Conservation (phyloP, 2,888 invertebrate species). For the Pardosa pseudoannulata region DNA sequence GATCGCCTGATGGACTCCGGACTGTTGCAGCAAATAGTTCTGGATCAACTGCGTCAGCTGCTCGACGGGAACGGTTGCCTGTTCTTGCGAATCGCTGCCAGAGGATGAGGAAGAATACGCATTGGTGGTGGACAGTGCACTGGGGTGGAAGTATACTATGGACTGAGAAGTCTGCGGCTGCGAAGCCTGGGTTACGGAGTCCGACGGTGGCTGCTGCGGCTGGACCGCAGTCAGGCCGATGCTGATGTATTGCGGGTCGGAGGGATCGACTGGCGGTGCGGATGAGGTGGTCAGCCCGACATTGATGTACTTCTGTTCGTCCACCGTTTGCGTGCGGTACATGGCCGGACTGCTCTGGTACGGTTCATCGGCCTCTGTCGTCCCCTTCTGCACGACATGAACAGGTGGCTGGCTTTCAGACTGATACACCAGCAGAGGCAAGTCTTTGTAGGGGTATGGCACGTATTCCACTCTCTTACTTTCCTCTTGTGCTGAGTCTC, state of each 20-base stretch:
- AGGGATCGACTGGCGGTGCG: neutral
- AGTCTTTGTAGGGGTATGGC: conserved; percentile 49
- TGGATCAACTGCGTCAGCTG: neutral
- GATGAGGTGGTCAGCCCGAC: neutral
- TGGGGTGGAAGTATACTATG: neutral
- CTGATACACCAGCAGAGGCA: conserved; percentile 57
- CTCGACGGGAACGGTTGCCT: neutral
- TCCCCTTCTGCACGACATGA: conserved; percentile 46
- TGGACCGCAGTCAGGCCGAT: conserved; percentile 44
- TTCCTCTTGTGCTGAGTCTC: conserved; percentile 4
- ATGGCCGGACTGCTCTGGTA: conserved; percentile 20
- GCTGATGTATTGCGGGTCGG: conserved; percentile 44
- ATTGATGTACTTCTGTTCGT: neutral
- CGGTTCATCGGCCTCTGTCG: neutral
- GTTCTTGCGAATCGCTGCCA: neutral
- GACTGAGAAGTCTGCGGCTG: neutral
- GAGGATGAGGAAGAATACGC: too few species aligned
- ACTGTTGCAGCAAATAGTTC: neutral
- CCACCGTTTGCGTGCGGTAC: neutral
- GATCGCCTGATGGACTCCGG: neutral
- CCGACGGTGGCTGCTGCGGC: neutral
- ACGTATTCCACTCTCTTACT: conserved; percentile 51
- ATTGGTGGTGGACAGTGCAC: too few species aligned
- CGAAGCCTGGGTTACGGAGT: neutral
- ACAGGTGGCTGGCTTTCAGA: conserved; percentile 58